Base-by-base conservation (phyloP, 1,140 invertebrate genomes). In the Drosophila prosaltans region DNA sequence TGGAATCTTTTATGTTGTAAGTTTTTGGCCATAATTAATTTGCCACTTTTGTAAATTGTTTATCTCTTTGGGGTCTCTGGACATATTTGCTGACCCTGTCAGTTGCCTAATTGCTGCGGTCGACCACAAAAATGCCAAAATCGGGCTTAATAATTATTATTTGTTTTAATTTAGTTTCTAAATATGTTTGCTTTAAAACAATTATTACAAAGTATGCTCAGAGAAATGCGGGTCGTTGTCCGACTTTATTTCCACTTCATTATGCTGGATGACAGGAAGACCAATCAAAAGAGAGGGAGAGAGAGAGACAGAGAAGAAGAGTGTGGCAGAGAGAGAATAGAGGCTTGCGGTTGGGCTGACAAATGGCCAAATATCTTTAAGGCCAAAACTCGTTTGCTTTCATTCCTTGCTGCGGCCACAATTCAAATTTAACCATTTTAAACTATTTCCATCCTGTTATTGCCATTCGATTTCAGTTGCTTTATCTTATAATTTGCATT, bases 91-190 rank as follows among this genome's bases (percentile, higher is more conserved):
- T 51, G 21, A 51, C 21, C 45, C 45, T 51, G 45, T 51, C 45
- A 26, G 21, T 66, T 74, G 72, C 73, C 72, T 75, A 75, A 75
- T 75, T 85, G 82, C 55, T 81, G 82, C 54, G 78, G 78, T 86
- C 81, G 78, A 41, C 72, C 67, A 55, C 66, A 72, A 69, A 69
- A 80, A 59, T 74, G 77, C 72, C 69, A 69, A 55, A 66, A 40
- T 45, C 68, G 24, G 64, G 11, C 10, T 65, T n/a, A 58, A 67
- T 67, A 75, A 81, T 85, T 75, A 86, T 81, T 78, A 85, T 85
- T 78, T 36, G 32, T 72, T 51, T 10, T 21, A 11, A 40, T 40
- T 51, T 43, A 43, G 41, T 43, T 26, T 51, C 1, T 9, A 51
- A 51, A 86, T 81, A 79, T 74, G 60, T 65, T 78, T 64, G 69